Evolutionary conservation across 2,888 invertebrate genomes (phyloP).

Genomic region (Iselma pallidipennis): DNA sequence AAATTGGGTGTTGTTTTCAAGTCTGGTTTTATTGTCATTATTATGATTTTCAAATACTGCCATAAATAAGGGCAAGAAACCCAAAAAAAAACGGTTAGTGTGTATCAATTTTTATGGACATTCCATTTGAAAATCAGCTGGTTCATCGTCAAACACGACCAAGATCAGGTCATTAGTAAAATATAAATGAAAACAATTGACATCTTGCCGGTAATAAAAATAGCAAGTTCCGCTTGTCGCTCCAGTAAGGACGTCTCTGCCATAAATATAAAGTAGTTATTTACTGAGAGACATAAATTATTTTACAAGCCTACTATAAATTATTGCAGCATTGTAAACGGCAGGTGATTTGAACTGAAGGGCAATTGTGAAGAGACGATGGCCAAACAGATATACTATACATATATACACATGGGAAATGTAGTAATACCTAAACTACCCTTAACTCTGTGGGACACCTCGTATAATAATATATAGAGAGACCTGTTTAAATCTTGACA

Average conservation of each 20-base stretch:
- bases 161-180: constrained; percentile 5
- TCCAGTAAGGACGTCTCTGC: constrained; percentile 19
- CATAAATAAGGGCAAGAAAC: no score
- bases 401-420: no score
- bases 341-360: constrained; percentile 42
- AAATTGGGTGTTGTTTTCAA: constrained; percentile 8
- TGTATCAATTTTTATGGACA: constrained; percentile 12
- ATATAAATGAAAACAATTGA: constrained; percentile 22
- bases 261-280: constrained; percentile 38
- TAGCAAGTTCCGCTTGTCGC: constrained; percentile 26
- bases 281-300: constrained; percentile 47
- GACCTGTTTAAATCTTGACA: neutral
- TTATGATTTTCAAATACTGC: neutral
- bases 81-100: no score
- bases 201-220: constrained; percentile 24
- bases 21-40: constrained; percentile 1
- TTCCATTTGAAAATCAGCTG: constrained; percentile 19
- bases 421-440: no score
- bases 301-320: constrained; percentile 48
- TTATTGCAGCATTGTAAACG: constrained; percentile 46
- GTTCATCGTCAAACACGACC: neutral
- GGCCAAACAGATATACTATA: no score
- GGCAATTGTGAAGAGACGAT: constrained; percentile 11
- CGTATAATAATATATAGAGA: neutral
- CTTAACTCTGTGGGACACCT: neutral